These are phyloP conservation scores for Gnathonemus longibarbis DNA, from an alignment of 2,113 vertebrate genomes.

Conservation along the genomic window DNA sequence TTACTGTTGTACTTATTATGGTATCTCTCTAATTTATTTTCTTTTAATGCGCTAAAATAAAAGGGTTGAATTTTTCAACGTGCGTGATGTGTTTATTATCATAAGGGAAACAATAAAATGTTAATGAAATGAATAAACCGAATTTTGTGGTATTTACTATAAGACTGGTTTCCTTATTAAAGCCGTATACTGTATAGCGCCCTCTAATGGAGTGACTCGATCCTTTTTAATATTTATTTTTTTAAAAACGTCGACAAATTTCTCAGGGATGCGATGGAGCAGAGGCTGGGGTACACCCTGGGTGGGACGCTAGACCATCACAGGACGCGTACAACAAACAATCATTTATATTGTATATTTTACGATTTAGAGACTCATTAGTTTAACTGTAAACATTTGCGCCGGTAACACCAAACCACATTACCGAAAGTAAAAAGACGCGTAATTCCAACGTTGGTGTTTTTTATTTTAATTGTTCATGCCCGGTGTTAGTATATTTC, in stretches of 20 bases:
- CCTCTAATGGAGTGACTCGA: neutral
- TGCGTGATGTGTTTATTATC: neutral
- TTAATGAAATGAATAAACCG: neutral
- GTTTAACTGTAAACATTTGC: neutral
- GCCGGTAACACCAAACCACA: neutral
- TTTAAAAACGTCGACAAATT: neutral
- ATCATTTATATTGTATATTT: neutral
- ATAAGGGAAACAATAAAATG: too few relatives aligned
- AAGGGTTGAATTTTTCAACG: constrained; percentile 28
- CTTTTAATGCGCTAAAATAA: constrained; percentile 39
- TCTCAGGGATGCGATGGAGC: neutral
- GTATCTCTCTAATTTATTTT: constrained; percentile 44
- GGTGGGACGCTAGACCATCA: neutral
- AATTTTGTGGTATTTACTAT: neutral
- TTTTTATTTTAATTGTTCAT: neutral
- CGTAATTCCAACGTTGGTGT: neutral
- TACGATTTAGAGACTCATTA: neutral
- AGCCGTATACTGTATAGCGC: neutral
- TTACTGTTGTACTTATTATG: constrained; percentile 20
- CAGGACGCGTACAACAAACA: neutral
- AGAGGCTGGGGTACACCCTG: neutral
- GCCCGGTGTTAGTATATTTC: neutral
- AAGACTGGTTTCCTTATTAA: neutral
- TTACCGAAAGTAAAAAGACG: neutral
- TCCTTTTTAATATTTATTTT: neutral